These are phyloP conservation scores for Acanthurus tractus DNA, from an alignment of 2,797 vertebrate genomes.

Conservation along the genomic window DNA sequence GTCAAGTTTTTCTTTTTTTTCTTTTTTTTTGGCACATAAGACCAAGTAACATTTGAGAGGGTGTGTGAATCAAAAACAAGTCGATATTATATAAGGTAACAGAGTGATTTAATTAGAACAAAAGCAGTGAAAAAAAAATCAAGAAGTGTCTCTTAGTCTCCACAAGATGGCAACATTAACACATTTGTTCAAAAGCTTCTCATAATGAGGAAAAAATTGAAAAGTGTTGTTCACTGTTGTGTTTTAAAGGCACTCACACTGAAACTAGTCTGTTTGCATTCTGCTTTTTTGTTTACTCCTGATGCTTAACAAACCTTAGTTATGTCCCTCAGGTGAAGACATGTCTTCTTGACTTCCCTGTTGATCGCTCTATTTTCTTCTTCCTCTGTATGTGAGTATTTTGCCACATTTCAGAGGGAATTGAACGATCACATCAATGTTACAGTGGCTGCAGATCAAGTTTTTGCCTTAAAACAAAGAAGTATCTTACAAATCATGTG, in stretches of 20 bases:
- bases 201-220: neutral
- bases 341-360: neutral
- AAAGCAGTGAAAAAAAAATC: neutral
- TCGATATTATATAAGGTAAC: neutral
- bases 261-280: neutral
- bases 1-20: neutral
- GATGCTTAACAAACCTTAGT: neutral
- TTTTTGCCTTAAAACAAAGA: neutral
- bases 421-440: too few species aligned
- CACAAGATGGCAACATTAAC: constrained; percentile 63
- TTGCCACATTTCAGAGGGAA: neutral
- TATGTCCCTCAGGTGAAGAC: neutral
- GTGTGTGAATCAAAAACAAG: neutral
- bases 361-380: neutral
- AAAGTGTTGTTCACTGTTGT: neutral
- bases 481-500: neutral
- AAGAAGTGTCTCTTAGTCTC: constrained; percentile 7
- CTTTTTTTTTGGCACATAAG: neutral
- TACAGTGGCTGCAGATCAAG: neutral
- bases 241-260: neutral
- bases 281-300: neutral
- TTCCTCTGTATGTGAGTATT: neutral
- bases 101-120: constrained; percentile 12
- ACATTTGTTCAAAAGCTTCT: constrained; percentile 1
- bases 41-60: neutral